These are phyloP conservation scores for Cotesia typhae DNA, from an alignment of 1,140 invertebrate genomes.

Conservation along the genomic window DNA sequence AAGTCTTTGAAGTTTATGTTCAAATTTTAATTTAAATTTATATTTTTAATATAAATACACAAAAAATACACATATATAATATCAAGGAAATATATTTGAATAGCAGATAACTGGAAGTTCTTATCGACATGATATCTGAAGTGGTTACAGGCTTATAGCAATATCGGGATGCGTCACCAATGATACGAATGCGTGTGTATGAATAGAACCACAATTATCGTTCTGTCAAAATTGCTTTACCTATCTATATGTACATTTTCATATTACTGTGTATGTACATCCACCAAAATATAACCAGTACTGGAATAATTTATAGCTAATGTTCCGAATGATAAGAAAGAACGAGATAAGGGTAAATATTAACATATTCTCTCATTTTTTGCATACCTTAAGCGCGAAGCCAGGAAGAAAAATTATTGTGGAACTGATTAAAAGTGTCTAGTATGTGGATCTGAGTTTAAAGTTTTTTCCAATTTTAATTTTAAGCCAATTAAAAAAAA, in stretches of 20 bases:
- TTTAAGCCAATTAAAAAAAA: no score
- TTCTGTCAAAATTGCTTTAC: not conserved
- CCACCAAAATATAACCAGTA: not conserved
- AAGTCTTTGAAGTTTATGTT: no score
- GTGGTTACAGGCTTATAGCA: not conserved
- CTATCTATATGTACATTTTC: not conserved
- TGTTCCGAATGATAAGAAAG: constrained; percentile 22
- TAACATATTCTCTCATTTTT: not conserved
- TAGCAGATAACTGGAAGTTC: not conserved
- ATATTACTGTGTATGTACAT: no score
- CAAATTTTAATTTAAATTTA: no score
- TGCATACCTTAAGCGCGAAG: no score
- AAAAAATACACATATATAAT: not conserved
- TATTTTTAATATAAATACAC: no score
- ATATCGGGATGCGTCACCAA: constrained; percentile 22
- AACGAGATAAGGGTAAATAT: no score
- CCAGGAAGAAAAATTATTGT: no score
- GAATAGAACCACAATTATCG: not conserved
- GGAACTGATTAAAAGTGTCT: no score
- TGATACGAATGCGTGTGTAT: constrained; percentile 9
- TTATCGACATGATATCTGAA: constrained; percentile 4
- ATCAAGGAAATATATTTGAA: not conserved
- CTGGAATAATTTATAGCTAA: constrained; percentile 20
- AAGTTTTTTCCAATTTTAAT: no score
- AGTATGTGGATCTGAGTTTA: no score